Conservation (phyloP, 2,888 invertebrate species). For the Phyllotreta cruciferae region DNA sequence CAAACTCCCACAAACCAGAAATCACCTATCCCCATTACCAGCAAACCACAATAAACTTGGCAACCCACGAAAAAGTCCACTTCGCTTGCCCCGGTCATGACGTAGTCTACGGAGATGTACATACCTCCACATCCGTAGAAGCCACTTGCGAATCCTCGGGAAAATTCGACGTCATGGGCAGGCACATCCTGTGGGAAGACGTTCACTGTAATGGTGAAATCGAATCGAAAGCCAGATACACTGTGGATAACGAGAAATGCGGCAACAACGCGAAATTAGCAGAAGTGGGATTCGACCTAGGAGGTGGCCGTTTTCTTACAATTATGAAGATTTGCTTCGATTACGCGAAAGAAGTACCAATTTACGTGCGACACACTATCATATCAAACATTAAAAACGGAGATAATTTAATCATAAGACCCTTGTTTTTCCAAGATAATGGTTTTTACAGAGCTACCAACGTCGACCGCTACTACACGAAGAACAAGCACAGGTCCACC, state of each 20-base stretch:
- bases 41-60: too few relatives aligned
- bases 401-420: slow-evolving; percentile 62
- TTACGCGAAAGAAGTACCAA: slow-evolving; percentile 58
- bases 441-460: slow-evolving; percentile 60
- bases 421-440: slow-evolving; percentile 59
- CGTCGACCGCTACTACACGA: slow-evolving; percentile 52
- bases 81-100: slow-evolving; percentile 40
- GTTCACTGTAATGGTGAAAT: slow-evolving; percentile 60
- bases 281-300: slow-evolving; percentile 64
- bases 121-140: slow-evolving; percentile 28
- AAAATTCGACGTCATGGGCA: slow-evolving; percentile 40
- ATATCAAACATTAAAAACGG: slow-evolving; percentile 61
- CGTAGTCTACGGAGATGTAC: slow-evolving; percentile 34
- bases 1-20: too few relatives aligned
- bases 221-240: slow-evolving; percentile 57
- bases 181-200: slow-evolving; percentile 54
- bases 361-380: slow-evolving; percentile 64
- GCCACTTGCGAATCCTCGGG: slow-evolving; percentile 47
- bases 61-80: too few relatives aligned
- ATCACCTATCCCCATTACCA: too few relatives aligned
- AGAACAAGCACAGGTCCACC: slow-evolving; percentile 48
- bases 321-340: slow-evolving; percentile 66
- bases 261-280: slow-evolving; percentile 60
- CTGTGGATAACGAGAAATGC: slow-evolving; percentile 56
- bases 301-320: slow-evolving; percentile 59